A percentile compares a stretch with the other conserved stretches of the same genome.
phyloP scores from a whole-genome alignment of 2,888 invertebrate species.

The Operophtera brumata region DNA sequence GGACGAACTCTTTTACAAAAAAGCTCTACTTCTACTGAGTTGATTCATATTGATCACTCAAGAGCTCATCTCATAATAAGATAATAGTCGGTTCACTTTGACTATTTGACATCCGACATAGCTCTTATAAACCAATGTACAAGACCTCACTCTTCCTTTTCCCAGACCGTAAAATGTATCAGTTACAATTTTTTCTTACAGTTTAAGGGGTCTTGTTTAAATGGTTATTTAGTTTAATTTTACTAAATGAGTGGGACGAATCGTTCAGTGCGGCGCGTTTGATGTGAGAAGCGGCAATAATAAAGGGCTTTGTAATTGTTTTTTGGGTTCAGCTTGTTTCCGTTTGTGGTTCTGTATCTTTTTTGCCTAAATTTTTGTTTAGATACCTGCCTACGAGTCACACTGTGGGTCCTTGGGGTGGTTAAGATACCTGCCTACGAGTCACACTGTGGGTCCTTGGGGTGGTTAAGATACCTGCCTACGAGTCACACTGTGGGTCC shows the following conservation, averaged over 20 bases:
- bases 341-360: slow-evolving; percentile 35
- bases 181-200: neutral
- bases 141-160: slow-evolving; percentile 11
- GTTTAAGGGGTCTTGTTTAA: slow-evolving; percentile 20
- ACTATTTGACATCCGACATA: slow-evolving; percentile 63
- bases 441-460: no score
- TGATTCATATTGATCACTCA: slow-evolving; percentile 19
- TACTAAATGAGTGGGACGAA: slow-evolving; percentile 73
- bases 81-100: slow-evolving; percentile 72
- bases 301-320: slow-evolving; percentile 60
- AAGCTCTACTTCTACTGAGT: neutral
- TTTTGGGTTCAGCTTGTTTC: slow-evolving; percentile 44
- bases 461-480: no score
- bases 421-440: no score
- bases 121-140: neutral
- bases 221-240: slow-evolving; percentile 50
- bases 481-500: no score
- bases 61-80: slow-evolving; percentile 28
- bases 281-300: slow-evolving; percentile 58
- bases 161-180: neutral
- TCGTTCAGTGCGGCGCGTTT: slow-evolving; percentile 74
- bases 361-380: neutral
- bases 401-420: no score
- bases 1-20: no score
- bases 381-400: no score